A percentile compares a stretch with the other conserved stretches of the same genome.
phyloP scores from a whole-genome alignment of 2,888 invertebrate genomes.

The Anorthoa munda region DNA sequence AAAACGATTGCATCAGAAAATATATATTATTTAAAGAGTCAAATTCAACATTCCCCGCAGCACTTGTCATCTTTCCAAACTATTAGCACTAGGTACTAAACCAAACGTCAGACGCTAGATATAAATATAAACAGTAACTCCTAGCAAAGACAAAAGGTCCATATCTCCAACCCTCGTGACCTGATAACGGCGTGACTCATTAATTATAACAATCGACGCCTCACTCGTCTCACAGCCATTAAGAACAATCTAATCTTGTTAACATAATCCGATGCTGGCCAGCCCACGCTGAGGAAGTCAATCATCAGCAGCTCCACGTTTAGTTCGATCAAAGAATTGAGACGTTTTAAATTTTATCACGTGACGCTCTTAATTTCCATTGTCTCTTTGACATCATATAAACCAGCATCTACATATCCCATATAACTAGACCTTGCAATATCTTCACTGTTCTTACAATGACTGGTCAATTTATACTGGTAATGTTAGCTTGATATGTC shows the following conservation, averaged over 20 bases:
- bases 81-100: not conserved
- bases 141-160: constrained; percentile 55
- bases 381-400: constrained; percentile 33
- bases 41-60: not conserved
- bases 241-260: constrained; percentile 90
- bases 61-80: not conserved
- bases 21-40: too few relatives aligned
- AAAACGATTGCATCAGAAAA: too few relatives aligned
- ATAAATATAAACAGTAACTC: constrained; percentile 20
- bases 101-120: not conserved
- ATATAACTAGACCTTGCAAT: not conserved
- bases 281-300: constrained; percentile 87
- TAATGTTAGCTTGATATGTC: not conserved
- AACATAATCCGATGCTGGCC: constrained; percentile 79
- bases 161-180: constrained; percentile 67
- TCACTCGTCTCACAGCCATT: constrained; percentile 88
- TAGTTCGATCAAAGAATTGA: constrained; percentile 65
- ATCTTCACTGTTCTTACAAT: not conserved
- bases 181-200: constrained; percentile 83
- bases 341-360: constrained; percentile 62
- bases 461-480: constrained; percentile 5
- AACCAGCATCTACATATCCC: not conserved
- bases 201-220: constrained; percentile 89
- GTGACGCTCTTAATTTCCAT: constrained; percentile 55
- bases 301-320: constrained; percentile 77